These are phyloP conservation scores for Galaxias olidus DNA, from an alignment of 2,797 vertebrate genomes.

Conservation along the genomic window DNA sequence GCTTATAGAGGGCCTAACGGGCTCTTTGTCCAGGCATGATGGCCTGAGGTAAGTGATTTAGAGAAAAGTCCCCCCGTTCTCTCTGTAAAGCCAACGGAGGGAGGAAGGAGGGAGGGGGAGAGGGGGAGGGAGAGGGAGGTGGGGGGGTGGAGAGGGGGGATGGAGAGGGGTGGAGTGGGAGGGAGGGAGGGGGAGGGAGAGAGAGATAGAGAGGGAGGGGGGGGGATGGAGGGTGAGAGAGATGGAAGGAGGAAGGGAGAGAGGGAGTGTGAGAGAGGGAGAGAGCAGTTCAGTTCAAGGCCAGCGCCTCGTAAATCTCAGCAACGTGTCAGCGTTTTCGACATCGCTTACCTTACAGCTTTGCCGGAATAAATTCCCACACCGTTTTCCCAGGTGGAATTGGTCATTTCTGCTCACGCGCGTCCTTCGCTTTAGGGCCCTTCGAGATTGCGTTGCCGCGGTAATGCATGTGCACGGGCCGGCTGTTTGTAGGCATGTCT, in stretches of 20 bases:
- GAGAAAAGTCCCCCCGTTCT: conserved; percentile 60
- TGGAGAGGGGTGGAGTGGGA: too few relatives aligned
- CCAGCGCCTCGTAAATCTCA: conserved; percentile 64
- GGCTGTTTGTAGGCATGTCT: conserved; percentile 33
- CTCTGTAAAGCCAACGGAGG: not conserved
- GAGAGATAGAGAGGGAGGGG: too few relatives aligned
- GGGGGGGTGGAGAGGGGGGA: not conserved
- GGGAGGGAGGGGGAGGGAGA: too few relatives aligned
- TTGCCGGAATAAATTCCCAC: conserved; percentile 62
- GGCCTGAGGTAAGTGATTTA: conserved; percentile 68
- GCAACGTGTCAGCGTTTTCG: conserved; percentile 69
- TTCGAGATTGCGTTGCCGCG: conserved; percentile 19
- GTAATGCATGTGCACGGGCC: not conserved
- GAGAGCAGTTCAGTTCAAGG: conserved; percentile 47
- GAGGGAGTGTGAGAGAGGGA: too few relatives aligned
- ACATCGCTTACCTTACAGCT: conserved; percentile 52
- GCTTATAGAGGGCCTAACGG: conserved; percentile 59
- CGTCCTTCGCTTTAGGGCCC: conserved; percentile 41
- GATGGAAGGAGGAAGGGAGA: too few relatives aligned
- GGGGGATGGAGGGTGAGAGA: too few relatives aligned
- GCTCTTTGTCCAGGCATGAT: conserved; percentile 55
- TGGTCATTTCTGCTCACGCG: conserved; percentile 41
- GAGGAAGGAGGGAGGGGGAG: not conserved
- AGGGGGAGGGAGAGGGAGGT: too few relatives aligned
- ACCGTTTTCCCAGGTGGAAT: conserved; percentile 63